Conservation (phyloP, 2,797 vertebrate species). For the Craterocephalus amniculus region DNA sequence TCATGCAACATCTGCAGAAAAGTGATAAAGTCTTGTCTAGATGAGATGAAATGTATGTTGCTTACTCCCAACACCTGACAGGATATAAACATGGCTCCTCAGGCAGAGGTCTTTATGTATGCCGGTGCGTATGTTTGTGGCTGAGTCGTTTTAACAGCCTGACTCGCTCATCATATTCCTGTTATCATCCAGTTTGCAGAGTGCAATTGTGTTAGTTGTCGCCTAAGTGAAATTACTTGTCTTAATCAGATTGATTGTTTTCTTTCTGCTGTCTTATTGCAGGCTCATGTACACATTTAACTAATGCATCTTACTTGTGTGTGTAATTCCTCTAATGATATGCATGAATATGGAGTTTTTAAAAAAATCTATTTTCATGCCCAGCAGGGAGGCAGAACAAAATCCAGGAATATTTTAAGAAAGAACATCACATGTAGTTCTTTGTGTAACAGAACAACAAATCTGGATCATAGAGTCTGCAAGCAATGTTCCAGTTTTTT, state of each 20-base stretch:
- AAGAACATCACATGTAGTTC: conserved; percentile 8
- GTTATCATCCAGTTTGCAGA: conserved; percentile 20
- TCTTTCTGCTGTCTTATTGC: background rate
- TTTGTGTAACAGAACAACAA: conserved; percentile 45
- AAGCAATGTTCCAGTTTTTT: conserved; percentile 15
- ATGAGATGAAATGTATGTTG: conserved; percentile 42
- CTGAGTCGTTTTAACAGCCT: conserved; percentile 28
- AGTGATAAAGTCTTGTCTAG: conserved; percentile 47
- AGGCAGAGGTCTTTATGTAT: conserved; percentile 24
- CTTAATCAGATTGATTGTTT: background rate
- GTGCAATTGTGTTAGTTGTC: conserved; percentile 23
- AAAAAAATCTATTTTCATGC: conserved; percentile 36
- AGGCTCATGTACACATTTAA: conserved; percentile 15
- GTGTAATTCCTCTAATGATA: conserved; percentile 33
- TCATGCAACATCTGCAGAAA: conserved; percentile 40
- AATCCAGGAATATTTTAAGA: too few relatives aligned
- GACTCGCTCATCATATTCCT: conserved; percentile 46
- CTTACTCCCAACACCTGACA: conserved; percentile 42
- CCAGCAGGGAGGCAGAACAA: conserved; percentile 43
- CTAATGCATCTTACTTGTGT: conserved; percentile 1
- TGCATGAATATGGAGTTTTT: conserved; percentile 62
- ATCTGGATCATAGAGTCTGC: conserved; percentile 22
- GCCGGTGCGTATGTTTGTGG: conserved; percentile 2
- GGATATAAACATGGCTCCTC: conserved; percentile 46
- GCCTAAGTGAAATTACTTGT: conserved; percentile 23